Base-by-base conservation (phyloP, 2,888 invertebrate species). In the Nomada lathburiana region DNA sequence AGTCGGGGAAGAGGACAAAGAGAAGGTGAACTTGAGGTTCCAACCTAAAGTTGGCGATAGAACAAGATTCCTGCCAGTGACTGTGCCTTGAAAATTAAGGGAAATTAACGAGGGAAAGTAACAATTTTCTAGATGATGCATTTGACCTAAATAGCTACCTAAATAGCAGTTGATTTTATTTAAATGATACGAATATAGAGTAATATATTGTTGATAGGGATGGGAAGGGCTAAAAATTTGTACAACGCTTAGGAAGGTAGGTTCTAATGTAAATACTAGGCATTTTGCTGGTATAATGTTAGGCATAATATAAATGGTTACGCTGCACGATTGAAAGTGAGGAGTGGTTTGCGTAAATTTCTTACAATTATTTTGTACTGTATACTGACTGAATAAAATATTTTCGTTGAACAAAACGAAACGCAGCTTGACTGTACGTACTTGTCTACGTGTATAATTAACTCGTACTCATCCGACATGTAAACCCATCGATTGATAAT, bases 31-130 rank as follows among this genome's bases (percentile, higher is more conserved):
- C 89, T 95, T 98, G 87, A 95, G 97, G 89, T 97, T 98, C 89
- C 96, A 97, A 87, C 97, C 97, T 0, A 97, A 97, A 94, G 95
- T 96, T 59, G 98, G 98, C 0, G 97, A 98, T 93, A 96, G 97
- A 29, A 96, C 96, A 86, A 95, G 97, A 94, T 98, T 98, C 92
- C 94, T 97, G 86, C 96, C 96, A 47, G 96, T 97, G 5, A 96
- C 94, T 79, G 96, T 97, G 80, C 97, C 97, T 76, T 97, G 95
- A 95, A 83, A 53, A n/a, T 11, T n/a, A 13, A 36, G 5, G 0
- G 10, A 18, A 23, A n/a, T n/a, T n/a, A n/a, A n/a, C n/a, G n/a
- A n/a, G n/a, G n/a, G n/a, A n/a, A n/a, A n/a, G n/a, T n/a, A n/a
- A 52, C 53, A 16, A 67, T 2, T 52, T n/a, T 16, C 1, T 0